Base-by-base conservation (phyloP, 64 coral and sea anemone species). In the Pocillopora damicornis region DNA sequence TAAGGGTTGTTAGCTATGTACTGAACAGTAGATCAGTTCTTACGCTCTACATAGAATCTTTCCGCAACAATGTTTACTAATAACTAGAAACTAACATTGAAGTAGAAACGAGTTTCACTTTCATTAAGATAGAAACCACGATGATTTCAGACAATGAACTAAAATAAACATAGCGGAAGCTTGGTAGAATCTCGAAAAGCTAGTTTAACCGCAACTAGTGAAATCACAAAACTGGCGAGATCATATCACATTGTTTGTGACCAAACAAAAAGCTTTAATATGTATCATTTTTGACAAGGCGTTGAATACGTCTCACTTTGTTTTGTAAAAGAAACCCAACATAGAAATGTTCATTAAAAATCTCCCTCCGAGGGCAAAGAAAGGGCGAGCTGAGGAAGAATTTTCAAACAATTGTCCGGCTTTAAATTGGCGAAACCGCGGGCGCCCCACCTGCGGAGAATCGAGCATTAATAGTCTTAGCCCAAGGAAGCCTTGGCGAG, bases 101-200 rank as follows among this genome's bases (percentile, higher is more conserved):
- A 51, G 7, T 51, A 2, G 42, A 2, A 2, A 51, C 42, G 7
- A 51, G 42, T 51, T 51, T 51, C 42, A 51, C 42, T 51, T 51
- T 51, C 2, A 51, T 51, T 7, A 51, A 4, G 42, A 51, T 51
- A 4, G 0, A 77, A 77, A 22, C 7, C 75, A 58, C 75, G 38
- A 42, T 37, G 57, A 57, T 42, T 58, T 16, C 37, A 57, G 9
- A 15, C 38, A 77, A 18, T 1, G 75, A 45, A 20, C 37, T 85
- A 51, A 72, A 56, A 67, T 72, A 51, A 11, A 14, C 15, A 65
- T 15, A 73, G 58, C 81, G 81, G 81, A 85, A 85, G 45, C 67
- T 51, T 20, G 42, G 16, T 57, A 83, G 72, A 73, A 57, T 37
- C 15, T 58, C 71, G 26, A 60, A 79, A 58, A 20, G 20, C 63